Conservation (phyloP, 2,113 vertebrate species). For the Galeopterus variegatus region DNA sequence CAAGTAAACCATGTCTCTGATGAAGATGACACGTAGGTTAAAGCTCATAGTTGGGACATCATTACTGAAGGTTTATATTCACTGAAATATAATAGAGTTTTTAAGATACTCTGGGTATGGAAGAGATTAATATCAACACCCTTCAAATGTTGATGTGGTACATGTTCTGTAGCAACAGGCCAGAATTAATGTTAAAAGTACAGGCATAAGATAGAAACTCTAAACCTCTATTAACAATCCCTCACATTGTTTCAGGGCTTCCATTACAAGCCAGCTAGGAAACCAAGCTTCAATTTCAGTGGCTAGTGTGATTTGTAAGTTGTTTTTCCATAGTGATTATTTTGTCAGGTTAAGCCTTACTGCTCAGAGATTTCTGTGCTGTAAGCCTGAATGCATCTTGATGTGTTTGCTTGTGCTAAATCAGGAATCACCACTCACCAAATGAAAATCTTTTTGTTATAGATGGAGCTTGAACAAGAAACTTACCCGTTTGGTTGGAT, state of each 20-base stretch:
- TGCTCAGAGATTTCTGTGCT: not conserved
- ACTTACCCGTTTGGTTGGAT: constrained; percentile 55
- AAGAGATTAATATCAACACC: constrained; percentile 13
- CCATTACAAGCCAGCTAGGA: constrained; percentile 70
- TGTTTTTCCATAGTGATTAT: constrained; percentile 78
- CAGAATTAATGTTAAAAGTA: not conserved
- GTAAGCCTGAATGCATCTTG: not conserved
- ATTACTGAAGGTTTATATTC: not conserved
- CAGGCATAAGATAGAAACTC: constrained; percentile 61
- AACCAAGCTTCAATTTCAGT: constrained; percentile 70
- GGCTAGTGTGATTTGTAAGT: constrained; percentile 71
- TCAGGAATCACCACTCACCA: constrained; percentile 40
- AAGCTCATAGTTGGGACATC: not conserved
- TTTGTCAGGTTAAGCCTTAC: constrained; percentile 71
- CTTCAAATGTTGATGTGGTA: not conserved
- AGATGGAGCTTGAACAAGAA: constrained; percentile 77
- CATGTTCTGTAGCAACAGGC: not conserved
- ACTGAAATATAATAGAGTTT: not conserved
- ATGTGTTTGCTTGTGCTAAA: constrained; percentile 75
- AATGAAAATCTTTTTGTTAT: constrained; percentile 76
- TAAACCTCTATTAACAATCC: constrained; percentile 72
- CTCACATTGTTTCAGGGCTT: constrained; percentile 48
- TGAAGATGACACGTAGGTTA: constrained; percentile 34
- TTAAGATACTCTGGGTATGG: constrained; percentile 22
- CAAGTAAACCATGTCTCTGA: constrained; percentile 16